A percentile compares a stretch with the other conserved stretches of the same genome.
phyloP scores from a whole-genome alignment of 2,797 vertebrate species.

The Lacerta viridis region DNA sequence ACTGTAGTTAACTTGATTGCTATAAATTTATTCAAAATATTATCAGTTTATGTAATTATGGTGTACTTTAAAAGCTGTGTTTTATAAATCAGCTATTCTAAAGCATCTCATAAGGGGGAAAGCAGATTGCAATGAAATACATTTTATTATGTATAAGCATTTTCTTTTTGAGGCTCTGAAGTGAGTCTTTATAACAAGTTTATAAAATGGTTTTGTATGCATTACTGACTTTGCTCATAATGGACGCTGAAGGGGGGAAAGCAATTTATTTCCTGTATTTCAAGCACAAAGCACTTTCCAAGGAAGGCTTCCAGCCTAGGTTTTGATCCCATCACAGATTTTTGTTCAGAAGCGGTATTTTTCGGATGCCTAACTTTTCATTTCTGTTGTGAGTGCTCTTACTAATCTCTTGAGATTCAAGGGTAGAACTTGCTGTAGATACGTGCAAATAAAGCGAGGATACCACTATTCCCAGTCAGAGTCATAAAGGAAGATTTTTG shows the following conservation, averaged over 20 bases:
- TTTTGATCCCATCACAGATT: constrained; percentile 8
- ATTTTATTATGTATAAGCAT: constrained; percentile 5
- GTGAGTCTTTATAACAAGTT: constrained; percentile 26
- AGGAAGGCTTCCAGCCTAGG: not conserved
- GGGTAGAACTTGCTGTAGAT: not conserved
- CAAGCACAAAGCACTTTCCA: constrained; percentile 14
- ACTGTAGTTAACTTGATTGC: constrained; percentile 27
- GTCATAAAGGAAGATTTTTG: not conserved
- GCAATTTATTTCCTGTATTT: constrained; percentile 13
- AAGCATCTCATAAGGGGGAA: not conserved
- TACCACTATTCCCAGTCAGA: not conserved
- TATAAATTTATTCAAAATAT: not conserved
- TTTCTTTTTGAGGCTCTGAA: constrained; percentile 11
- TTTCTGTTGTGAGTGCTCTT: not conserved
- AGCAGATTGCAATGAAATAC: constrained; percentile 25
- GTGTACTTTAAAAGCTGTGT: constrained; percentile 43
- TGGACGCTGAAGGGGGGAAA: constrained; percentile 20
- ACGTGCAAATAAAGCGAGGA: constrained; percentile 19
- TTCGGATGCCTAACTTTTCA: not conserved
- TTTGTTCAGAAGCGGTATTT: constrained; percentile 4
- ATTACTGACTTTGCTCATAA: constrained; percentile 37
- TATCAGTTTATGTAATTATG: constrained; percentile 19
- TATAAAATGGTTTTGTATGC: constrained; percentile 9
- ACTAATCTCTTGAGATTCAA: not conserved
- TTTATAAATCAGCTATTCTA: constrained; percentile 28